Evolutionary conservation across 2,797 vertebrate genomes (phyloP).

Genomic region (Sitta carolinensis): DNA sequence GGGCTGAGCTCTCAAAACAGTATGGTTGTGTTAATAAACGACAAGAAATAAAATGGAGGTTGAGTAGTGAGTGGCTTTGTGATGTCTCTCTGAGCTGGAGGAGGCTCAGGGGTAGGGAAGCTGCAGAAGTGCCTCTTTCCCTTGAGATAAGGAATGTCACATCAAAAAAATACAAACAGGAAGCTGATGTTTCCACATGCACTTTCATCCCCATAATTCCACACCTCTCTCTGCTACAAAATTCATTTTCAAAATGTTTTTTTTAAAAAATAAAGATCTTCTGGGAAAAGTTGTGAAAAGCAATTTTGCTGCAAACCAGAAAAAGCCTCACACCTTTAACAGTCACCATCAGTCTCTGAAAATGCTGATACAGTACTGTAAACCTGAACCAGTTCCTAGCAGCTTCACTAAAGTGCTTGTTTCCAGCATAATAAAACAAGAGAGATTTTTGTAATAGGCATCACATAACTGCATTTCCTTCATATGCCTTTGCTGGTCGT

Average conservation of each 20-base stretch:
- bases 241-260: neutral
- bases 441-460: neutral
- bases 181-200: neutral
- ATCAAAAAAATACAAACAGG: neutral
- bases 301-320: neutral
- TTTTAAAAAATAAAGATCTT: neutral
- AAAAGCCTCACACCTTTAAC: neutral
- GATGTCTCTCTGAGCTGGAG: neutral
- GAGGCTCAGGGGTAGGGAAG: neutral
- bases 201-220: neutral
- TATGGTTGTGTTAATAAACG: neutral
- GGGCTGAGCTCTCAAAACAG: neutral
- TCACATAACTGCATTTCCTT: neutral
- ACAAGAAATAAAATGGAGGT: neutral
- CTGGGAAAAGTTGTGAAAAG: neutral
- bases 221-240: neutral
- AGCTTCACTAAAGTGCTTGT: neutral
- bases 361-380: neutral
- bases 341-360: neutral
- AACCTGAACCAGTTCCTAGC: neutral
- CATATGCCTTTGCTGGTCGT: neutral
- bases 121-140: neutral
- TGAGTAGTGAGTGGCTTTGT: neutral
- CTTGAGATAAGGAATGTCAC: neutral
- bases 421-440: neutral